Evolutionary conservation across 2,797 vertebrate species (phyloP).

Genomic region (Characodon lateralis): DNA sequence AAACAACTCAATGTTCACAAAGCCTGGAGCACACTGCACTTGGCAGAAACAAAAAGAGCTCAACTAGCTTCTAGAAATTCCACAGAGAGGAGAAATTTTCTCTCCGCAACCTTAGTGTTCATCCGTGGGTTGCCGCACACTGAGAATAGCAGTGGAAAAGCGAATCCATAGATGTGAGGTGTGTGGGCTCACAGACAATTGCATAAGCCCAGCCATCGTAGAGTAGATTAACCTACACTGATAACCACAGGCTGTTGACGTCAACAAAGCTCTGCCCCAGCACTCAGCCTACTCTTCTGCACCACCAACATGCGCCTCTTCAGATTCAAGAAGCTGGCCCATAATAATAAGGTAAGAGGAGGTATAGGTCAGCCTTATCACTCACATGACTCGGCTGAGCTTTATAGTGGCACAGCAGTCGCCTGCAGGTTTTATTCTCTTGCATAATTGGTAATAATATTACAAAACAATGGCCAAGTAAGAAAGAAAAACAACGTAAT

Average conservation of each 20-base stretch:
- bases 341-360: constrained; percentile 24
- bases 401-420: constrained; percentile 10
- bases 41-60: constrained; percentile 19
- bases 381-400: constrained; percentile 30
- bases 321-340: constrained; percentile 24
- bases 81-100: constrained; percentile 45
- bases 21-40: constrained; percentile 31
- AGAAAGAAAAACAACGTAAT: background rate
- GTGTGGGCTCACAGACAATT: constrained; percentile 78
- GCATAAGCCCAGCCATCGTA: constrained; percentile 74
- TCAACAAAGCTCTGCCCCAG: constrained; percentile 65
- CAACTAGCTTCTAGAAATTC: constrained; percentile 33
- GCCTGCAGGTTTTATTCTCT: constrained; percentile 9
- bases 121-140: constrained; percentile 45
- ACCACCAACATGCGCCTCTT: constrained; percentile 28
- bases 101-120: constrained; percentile 42
- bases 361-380: constrained; percentile 24
- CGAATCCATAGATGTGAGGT: constrained; percentile 75
- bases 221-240: constrained; percentile 78
- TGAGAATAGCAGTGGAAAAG: constrained; percentile 66
- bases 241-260: constrained; percentile 75
- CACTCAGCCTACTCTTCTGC: constrained; percentile 32
- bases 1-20: constrained; percentile 38
- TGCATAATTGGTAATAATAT: background rate
- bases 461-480: background rate